Base-by-base conservation (phyloP, 2,888 invertebrate species). In the Lithophane leautieri region DNA sequence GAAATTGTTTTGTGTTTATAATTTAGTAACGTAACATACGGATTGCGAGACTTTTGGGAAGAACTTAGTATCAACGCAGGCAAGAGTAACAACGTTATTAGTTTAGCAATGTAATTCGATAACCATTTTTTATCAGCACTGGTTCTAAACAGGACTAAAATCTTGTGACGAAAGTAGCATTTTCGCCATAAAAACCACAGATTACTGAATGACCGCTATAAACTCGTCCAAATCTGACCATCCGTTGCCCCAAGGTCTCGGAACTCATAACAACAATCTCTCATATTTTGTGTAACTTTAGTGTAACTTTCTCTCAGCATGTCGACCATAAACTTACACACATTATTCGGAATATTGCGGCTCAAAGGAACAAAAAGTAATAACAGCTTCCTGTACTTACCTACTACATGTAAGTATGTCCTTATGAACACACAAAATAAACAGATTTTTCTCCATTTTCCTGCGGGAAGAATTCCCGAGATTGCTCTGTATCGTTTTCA, bases 1-100 rank as follows among this genome's bases (percentile, higher is more conserved):
- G n/a, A 22, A 68, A 67, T 77, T 61, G 50, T 67, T 82, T 63
- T 60, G n/a, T 52, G 79, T 78, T 78, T 56, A 19, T 58, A 19
- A 65, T 65, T 60, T 47, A 62, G 22, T 78, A 61, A 44, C 52
- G 40, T 34, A 40, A 67, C n/a, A 50, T 16, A 28, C 16, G 19
- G 42, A 44, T 12, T n/a, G n/a, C 34, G 16, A 47, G 14, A 62
- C 4, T 40, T 40, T n/a, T 42, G 40, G 40, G 40, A n/a, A 40
- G 40, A 9, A n/a, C 4, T 2, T 14, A 62, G 40, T 40, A 40
- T 4, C 12, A 60, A 22, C 34, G 28, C 60, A 19, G 11, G 60
- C 28, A 28, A 28, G 9, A 28, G 40, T 25, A 8, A 16, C 34
- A 25, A 28, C 9, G 22, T 28, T 44, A 2, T 22, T 22, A 22